phyloP scores from a whole-genome alignment of 1,140 invertebrate species.

The Halictus rubicundus region DNA sequence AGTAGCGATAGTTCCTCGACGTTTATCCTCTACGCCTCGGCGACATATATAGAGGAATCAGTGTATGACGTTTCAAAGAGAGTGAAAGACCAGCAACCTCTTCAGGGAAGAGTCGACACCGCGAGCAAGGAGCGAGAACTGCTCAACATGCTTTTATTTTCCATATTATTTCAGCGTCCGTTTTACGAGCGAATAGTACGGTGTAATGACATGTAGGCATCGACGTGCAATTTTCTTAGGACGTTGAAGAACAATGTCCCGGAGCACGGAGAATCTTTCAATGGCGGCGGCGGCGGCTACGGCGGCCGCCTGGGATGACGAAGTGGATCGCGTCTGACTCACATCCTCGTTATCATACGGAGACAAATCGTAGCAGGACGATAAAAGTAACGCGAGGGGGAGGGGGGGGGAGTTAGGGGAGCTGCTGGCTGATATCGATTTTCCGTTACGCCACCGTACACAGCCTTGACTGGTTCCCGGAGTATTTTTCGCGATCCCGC shows the following conservation, averaged over 20 bases:
- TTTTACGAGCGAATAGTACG: no score
- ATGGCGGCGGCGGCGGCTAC: neutral
- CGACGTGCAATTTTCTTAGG: neutral
- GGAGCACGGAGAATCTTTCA: slow-evolving; percentile 15
- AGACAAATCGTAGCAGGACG: slow-evolving; percentile 42
- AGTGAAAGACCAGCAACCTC: no score
- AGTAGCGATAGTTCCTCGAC: no score
- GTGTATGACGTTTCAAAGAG: no score
- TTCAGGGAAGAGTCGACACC: no score
- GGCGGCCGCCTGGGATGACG: slow-evolving; percentile 4
- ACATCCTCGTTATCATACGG: slow-evolving; percentile 47
- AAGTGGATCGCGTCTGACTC: slow-evolving; percentile 37
- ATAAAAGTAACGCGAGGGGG: slow-evolving; percentile 40
- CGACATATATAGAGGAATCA: no score
- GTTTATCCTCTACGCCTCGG: no score
- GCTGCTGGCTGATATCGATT: slow-evolving; percentile 46
- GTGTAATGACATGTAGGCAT: neutral
- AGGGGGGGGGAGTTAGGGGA: neutral
- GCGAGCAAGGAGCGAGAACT: no score
- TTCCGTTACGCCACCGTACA: slow-evolving; percentile 54
- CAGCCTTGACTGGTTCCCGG: slow-evolving; percentile 38
- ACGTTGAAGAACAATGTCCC: neutral
- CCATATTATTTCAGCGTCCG: no score
- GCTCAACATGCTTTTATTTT: no score
- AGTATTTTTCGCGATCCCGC: slow-evolving; percentile 31